A percentile compares a stretch with the other conserved stretches of the same genome.
phyloP scores from a whole-genome alignment of 2,797 vertebrate genomes.

The Ciconia nigra region DNA sequence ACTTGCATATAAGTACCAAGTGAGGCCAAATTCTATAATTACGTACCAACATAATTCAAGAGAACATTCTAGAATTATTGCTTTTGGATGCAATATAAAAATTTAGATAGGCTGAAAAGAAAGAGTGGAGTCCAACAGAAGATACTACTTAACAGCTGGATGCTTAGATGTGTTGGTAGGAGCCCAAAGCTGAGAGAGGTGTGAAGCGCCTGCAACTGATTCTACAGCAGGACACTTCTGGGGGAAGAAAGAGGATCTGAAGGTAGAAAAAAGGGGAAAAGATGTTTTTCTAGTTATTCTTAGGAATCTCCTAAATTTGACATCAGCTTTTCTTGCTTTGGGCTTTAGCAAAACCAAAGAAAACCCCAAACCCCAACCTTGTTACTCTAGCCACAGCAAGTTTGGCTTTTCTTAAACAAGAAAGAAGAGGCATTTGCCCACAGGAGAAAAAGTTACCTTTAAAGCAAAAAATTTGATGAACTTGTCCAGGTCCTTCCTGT shows the following conservation, averaged over 20 bases:
- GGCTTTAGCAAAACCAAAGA: slow-evolving; percentile 23
- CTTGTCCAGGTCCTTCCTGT: slow-evolving; percentile 99
- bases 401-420: not conserved
- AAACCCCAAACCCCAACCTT: not conserved
- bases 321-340: slow-evolving; percentile 25
- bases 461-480: slow-evolving; percentile 99
- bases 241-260: not conserved
- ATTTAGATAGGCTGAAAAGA: not conserved
- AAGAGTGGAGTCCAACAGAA: not conserved
- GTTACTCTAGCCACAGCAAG: not conserved
- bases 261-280: not conserved
- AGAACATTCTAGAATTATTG: not conserved
- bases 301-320: slow-evolving; percentile 25
- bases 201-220: not conserved
- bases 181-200: not conserved
- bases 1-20: not conserved
- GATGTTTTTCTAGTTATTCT: not conserved
- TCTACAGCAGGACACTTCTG: slow-evolving; percentile 6
- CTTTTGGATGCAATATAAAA: not conserved
- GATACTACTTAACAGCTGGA: not conserved
- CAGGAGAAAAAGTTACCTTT: slow-evolving; percentile 80
- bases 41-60: not conserved
- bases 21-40: not conserved
- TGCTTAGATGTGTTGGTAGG: not conserved
- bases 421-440: not conserved